phyloP scores from a whole-genome alignment of 2,888 invertebrate species.

The Troides oblongomaculatus region DNA sequence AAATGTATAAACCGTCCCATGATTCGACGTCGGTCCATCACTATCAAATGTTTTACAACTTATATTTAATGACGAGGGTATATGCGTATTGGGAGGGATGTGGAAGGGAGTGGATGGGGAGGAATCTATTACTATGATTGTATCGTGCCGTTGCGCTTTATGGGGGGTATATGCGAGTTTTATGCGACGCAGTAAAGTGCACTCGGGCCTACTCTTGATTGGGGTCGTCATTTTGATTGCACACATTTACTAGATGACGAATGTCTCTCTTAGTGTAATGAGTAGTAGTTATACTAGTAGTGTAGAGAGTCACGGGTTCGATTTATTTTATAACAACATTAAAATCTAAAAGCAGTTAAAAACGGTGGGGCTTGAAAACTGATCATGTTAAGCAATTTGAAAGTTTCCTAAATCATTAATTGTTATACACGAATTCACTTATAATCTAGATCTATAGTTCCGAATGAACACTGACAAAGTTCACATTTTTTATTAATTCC shows the following conservation, averaged over 20 bases:
- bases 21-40: slow-evolving; percentile 8
- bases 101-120: background rate
- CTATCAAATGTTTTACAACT: slow-evolving; percentile 20
- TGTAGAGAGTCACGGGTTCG: too few relatives aligned
- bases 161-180: slow-evolving; percentile 17
- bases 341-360: too few relatives aligned
- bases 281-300: too few relatives aligned
- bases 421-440: too few relatives aligned
- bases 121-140: slow-evolving; percentile 25
- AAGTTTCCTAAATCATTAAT: too few relatives aligned
- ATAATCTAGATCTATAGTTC: too few relatives aligned
- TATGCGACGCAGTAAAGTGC: slow-evolving; percentile 27
- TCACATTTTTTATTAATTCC: too few relatives aligned
- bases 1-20: background rate
- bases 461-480: too few relatives aligned
- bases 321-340: too few relatives aligned
- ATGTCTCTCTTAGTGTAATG: too few relatives aligned
- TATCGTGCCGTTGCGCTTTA: slow-evolving; percentile 22
- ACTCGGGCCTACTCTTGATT: slow-evolving; percentile 20
- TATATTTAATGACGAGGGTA: slow-evolving; percentile 10
- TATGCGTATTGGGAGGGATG: slow-evolving; percentile 16
- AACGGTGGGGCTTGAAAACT: too few relatives aligned
- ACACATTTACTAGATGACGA: background rate
- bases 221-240: slow-evolving; percentile 15
- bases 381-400: too few relatives aligned